Base-by-base conservation (phyloP, 2,113 vertebrate genomes). In the Steatornis caripensis region DNA sequence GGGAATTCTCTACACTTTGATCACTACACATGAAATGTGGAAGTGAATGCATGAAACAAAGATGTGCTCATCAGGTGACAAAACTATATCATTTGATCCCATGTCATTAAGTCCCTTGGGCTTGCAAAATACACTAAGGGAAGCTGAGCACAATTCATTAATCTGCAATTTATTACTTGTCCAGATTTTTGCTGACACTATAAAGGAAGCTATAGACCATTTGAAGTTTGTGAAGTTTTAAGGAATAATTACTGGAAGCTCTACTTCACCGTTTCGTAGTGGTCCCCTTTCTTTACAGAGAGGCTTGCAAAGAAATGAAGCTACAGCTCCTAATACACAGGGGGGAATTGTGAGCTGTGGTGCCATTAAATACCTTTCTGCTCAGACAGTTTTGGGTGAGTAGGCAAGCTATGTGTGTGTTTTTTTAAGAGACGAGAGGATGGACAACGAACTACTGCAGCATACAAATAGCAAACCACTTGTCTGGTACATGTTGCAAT, bases 401-500 rank as follows among this genome's bases (percentile, higher is more conserved):
- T 16, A 41, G 26, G 8, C 5, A 72, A n/a, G 17, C 11, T 39
- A 22, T 4, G 3, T 12, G 15, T n/a, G 9, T 2, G 27, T 15
- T 54, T 36, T 72, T 79, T 70, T 27, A 8, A 74, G 41, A 53
- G 15, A 51, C 7, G 32, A 27, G 14, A 51, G 13, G 9, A 58
- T 14, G 34, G 24, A 8, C 45, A 41, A 58, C 6, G 34, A 71
- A 17, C 29, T 27, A 10, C 51, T 3, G 2, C 21, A 84, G 29
- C 34, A 39, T 8, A 39, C 16, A 55, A 57, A 34, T 6, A 32
- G 12, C 17, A 66, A 53, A 46, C 7, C 15, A 18, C 32, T 79
- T 19, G 11, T 9, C 53, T 49, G 58, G 18, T 51, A 36, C 0
- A 1, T 10, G 13, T 23, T 58, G 55, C 34, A 22, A 0, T 19